phyloP scores from a whole-genome alignment of 2,797 vertebrate species.

The Argya squamiceps region DNA sequence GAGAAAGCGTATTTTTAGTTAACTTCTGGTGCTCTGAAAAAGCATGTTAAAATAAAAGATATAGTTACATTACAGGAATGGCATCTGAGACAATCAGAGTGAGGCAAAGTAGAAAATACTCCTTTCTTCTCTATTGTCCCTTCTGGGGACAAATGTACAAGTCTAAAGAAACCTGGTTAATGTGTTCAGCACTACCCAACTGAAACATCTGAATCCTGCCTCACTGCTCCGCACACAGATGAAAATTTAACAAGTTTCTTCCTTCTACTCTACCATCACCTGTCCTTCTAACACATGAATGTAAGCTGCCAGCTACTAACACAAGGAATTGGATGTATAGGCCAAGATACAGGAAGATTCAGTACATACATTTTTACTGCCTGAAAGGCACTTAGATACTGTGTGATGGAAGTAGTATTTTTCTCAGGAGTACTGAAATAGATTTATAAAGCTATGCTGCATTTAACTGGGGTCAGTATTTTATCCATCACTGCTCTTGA shows the following conservation, averaged over 20 bases:
- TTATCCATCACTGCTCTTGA: not conserved
- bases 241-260: not conserved
- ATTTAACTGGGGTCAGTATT: not conserved
- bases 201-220: not conserved
- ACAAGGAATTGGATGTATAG: not conserved
- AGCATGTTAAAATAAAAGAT: constrained; percentile 9
- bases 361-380: not conserved
- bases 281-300: not conserved
- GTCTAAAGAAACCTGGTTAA: not conserved
- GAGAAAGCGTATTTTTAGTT: constrained; percentile 63
- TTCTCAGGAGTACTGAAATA: not conserved
- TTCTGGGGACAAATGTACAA: not conserved
- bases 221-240: not conserved
- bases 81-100: not conserved
- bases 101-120: not conserved
- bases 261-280: constrained; percentile 7
- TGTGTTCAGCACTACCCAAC: not conserved
- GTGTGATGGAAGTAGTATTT: not conserved
- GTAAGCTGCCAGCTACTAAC: not conserved
- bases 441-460: not conserved
- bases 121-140: not conserved
- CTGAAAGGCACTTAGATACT: not conserved
- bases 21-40: constrained; percentile 43
- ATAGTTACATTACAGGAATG: not conserved
- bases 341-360: not conserved